Conservation (phyloP, 2,797 vertebrate species). For the Artibeus lituratus region DNA sequence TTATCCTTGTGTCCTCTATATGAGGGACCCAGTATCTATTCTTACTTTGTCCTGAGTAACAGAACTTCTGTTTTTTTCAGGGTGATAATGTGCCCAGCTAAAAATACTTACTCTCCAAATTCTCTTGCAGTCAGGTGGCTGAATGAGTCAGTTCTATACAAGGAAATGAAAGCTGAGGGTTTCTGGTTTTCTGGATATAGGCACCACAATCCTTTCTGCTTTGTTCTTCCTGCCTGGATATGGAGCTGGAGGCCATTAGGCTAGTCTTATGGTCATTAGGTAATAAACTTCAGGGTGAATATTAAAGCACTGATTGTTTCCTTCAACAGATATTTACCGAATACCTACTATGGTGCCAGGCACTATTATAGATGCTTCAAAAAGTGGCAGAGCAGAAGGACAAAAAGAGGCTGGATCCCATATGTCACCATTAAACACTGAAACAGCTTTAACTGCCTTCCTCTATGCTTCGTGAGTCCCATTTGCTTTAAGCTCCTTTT, state of each 20-base stretch:
- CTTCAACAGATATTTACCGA: neutral
- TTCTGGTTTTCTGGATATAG: neutral
- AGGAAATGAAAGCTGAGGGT: neutral
- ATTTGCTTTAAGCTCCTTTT: neutral
- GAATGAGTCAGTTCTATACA: slow-evolving; percentile 23
- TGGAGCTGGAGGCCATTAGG: neutral
- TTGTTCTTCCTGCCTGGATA: neutral
- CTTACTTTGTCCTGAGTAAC: slow-evolving; percentile 28
- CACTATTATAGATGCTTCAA: neutral
- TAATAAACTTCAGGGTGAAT: neutral
- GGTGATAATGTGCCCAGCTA: neutral
- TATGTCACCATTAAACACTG: neutral
- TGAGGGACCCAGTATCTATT: neutral
- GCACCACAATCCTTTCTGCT: neutral
- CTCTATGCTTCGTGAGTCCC: neutral
- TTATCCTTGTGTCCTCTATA: neutral
- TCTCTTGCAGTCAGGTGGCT: slow-evolving; percentile 24
- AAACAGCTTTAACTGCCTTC: neutral
- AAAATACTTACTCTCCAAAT: slow-evolving; percentile 51
- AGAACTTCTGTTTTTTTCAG: neutral
- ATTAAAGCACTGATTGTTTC: neutral
- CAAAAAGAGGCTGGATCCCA: neutral
- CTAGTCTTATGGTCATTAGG: neutral
- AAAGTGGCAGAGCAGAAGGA: neutral
- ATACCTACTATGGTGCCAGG: neutral